These are phyloP conservation scores for Sminthopsis crassicaudata DNA, from an alignment of 2,113 vertebrate genomes.

Conservation along the genomic window DNA sequence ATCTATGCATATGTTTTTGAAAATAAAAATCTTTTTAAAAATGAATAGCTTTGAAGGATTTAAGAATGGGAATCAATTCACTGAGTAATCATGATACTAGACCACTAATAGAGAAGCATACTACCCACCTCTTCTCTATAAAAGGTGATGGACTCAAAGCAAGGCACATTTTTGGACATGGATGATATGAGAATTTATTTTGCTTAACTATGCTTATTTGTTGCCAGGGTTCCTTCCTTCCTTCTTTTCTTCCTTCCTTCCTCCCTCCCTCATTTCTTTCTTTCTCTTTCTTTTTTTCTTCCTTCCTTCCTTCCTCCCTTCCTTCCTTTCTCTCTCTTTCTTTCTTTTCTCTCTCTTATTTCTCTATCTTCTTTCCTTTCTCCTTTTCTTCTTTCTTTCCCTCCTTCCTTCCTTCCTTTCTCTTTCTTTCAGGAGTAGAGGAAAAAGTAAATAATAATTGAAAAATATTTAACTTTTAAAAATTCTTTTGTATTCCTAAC, in stretches of 20 bases:
- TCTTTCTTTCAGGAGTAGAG: rapidly evolving
- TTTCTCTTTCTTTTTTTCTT: too few relatives aligned
- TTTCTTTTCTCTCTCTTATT: too few relatives aligned
- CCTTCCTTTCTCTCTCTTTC: too few relatives aligned
- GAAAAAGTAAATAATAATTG: neutral
- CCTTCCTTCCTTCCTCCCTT: too few relatives aligned
- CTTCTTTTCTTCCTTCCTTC: too few relatives aligned
- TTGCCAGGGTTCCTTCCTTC: neutral
- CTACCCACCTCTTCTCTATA: neutral
- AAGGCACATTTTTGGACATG: neutral
- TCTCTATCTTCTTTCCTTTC: rapidly evolving
- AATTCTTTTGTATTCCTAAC: neutral
- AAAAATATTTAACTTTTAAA: neutral
- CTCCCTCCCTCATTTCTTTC: too few relatives aligned
- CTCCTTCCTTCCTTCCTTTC: too few relatives aligned
- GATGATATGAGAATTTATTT: neutral
- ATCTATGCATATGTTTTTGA: too few relatives aligned
- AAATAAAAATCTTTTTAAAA: too few relatives aligned
- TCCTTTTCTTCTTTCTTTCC: too few relatives aligned
- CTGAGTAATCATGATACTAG: neutral
- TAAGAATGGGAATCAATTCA: neutral
- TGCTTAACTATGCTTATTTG: neutral
- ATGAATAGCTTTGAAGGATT: neutral
- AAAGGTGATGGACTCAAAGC: neutral
- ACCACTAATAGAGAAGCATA: neutral